Percentiles rank a stretch among this genome's conserved stretches.
Conservation (phyloP, 2,113 vertebrate species). For the Micronycteris hirsuta region DNA sequence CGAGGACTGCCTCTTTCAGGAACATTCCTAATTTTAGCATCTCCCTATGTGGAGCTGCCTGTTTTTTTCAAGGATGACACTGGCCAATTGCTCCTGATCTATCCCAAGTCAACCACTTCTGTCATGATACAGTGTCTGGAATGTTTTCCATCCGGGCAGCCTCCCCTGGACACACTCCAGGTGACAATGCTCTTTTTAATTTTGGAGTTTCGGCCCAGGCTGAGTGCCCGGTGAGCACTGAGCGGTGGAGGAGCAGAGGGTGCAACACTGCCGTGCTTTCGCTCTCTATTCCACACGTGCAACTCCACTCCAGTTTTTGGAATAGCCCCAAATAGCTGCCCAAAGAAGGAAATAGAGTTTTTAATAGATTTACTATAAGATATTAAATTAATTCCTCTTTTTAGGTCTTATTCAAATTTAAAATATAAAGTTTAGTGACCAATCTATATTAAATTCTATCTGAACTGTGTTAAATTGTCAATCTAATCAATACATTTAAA, state of each 20-base stretch:
- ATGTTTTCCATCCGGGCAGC: not conserved
- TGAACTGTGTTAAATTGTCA: not conserved
- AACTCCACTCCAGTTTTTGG: not conserved
- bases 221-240: not conserved
- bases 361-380: not conserved
- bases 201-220: no score
- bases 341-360: not conserved
- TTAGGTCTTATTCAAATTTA: not conserved
- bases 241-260: not conserved
- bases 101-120: not conserved
- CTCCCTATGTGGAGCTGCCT: not conserved
- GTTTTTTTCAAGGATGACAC: not conserved
- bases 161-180: not conserved
- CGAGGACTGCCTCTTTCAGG: no score
- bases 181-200: no score
- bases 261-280: accelerated
- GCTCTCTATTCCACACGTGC: accelerated
- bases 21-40: not conserved
- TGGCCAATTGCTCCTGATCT: not conserved
- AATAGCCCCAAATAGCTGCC: not conserved
- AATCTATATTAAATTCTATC: not conserved
- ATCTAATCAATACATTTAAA: not conserved
- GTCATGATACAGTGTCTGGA: not conserved
- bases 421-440: not conserved
- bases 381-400: not conserved